These are phyloP conservation scores for Gambusia yucatana DNA, from an alignment of 2,797 vertebrate genomes.

Conservation along the genomic window DNA sequence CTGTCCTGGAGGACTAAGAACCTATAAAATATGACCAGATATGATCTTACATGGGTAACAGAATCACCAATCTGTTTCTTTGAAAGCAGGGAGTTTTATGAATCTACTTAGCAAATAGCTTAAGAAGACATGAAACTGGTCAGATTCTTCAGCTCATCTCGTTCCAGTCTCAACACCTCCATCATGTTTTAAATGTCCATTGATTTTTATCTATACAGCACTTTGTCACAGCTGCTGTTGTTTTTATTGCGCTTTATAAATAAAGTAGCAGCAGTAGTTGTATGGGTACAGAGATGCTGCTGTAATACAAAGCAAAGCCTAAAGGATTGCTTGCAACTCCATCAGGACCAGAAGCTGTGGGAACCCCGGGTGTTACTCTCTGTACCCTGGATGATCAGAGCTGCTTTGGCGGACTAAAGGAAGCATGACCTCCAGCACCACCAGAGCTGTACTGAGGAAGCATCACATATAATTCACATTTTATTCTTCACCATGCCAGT, in stretches of 20 bases:
- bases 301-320: background rate
- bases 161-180: too few species aligned
- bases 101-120: background rate
- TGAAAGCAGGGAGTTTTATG: background rate
- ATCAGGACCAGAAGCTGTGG: background rate
- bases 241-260: too few species aligned
- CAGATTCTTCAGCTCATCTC: background rate
- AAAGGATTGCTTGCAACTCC: background rate
- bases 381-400: background rate
- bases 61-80: background rate
- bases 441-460: background rate
- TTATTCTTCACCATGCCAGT: background rate
- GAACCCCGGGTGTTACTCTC: background rate
- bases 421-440: background rate
- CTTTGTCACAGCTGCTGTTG: too few species aligned
- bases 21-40: background rate
- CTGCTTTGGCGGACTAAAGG: background rate
- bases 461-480: background rate
- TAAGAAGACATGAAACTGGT: background rate
- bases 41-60: background rate
- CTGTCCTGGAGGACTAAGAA: background rate
- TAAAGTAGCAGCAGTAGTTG: background rate
- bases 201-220: too few species aligned
- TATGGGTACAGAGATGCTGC: background rate
- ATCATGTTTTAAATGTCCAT: too few species aligned